Conservation (phyloP, 1,140 invertebrate genomes). For the Procambarus clarkii region DNA sequence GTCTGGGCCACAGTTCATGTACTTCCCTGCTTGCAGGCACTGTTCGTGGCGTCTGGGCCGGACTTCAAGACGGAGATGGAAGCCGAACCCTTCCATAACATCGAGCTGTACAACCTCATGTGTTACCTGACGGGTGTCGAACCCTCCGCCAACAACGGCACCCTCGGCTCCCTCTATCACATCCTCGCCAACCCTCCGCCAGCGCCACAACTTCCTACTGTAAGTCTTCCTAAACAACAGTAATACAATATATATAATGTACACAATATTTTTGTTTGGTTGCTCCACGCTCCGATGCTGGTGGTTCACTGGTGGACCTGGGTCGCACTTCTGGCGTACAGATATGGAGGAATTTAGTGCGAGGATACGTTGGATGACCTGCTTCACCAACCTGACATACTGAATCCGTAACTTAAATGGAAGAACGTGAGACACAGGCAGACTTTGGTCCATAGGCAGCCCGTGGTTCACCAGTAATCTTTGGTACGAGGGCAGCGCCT, state of each 20-base stretch:
- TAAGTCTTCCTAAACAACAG: not conserved
- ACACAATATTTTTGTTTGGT: not conserved
- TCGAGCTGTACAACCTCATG: slow-evolving; percentile 43
- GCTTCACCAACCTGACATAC: not conserved
- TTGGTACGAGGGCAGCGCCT: too few species aligned
- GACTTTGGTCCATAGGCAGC: too few species aligned
- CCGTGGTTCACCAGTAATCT: too few species aligned
- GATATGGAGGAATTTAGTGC: not conserved
- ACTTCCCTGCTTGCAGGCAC: not conserved
- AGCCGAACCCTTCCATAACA: slow-evolving; percentile 25
- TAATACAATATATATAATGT: not conserved
- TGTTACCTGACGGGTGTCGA: slow-evolving; percentile 8
- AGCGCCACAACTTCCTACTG: not conserved
- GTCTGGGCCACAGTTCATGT: not conserved
- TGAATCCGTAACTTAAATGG: too few species aligned
- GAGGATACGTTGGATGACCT: too few species aligned
- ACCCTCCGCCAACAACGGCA: slow-evolving; percentile 35
- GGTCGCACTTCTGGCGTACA: not conserved
- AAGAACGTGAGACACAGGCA: too few species aligned
- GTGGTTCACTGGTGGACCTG: not conserved
- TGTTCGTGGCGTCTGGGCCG: slow-evolving; percentile 37
- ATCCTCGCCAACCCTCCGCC: not conserved
- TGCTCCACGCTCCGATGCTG: not conserved
- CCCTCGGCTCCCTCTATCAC: slow-evolving; percentile 16
- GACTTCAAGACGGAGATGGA: slow-evolving; percentile 3